Percentiles rank a stretch among this genome's conserved stretches.
phyloP scores from a whole-genome alignment of 2,113 vertebrate species.

The Ifrita kowaldi region DNA sequence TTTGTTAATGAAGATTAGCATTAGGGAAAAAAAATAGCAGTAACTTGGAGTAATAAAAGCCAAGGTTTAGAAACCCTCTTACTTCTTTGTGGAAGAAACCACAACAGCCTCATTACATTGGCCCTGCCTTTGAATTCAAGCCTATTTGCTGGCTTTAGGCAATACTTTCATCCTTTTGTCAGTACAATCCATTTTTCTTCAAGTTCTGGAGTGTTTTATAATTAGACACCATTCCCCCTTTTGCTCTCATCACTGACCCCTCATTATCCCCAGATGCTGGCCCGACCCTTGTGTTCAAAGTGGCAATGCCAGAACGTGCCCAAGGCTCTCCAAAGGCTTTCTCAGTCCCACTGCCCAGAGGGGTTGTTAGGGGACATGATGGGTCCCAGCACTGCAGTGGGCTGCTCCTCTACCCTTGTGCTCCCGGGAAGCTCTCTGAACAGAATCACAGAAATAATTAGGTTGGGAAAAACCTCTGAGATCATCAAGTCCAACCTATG shows the following conservation, averaged over 20 bases:
- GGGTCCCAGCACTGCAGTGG: accelerated
- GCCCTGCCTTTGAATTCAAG: neutral
- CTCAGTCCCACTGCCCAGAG: accelerated
- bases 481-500: neutral
- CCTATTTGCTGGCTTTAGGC: neutral
- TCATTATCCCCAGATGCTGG: neutral
- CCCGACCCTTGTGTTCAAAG: neutral
- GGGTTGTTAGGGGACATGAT: accelerated
- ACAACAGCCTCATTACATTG: neutral
- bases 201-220: neutral
- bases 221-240: neutral
- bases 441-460: neutral
- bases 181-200: neutral
- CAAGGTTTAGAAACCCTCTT: neutral
- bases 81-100: neutral
- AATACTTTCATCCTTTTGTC: neutral
- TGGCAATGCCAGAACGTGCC: accelerated
- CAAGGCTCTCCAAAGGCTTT: no score
- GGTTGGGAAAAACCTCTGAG: neutral
- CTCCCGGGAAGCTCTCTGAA: accelerated
- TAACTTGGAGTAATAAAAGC: neutral
- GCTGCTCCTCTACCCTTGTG: neutral
- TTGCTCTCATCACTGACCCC: neutral
- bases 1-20: neutral
- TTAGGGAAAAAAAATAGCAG: neutral